Conservation (phyloP, 2,113 vertebrate genomes). For the Pelecanoides urinatrix region DNA sequence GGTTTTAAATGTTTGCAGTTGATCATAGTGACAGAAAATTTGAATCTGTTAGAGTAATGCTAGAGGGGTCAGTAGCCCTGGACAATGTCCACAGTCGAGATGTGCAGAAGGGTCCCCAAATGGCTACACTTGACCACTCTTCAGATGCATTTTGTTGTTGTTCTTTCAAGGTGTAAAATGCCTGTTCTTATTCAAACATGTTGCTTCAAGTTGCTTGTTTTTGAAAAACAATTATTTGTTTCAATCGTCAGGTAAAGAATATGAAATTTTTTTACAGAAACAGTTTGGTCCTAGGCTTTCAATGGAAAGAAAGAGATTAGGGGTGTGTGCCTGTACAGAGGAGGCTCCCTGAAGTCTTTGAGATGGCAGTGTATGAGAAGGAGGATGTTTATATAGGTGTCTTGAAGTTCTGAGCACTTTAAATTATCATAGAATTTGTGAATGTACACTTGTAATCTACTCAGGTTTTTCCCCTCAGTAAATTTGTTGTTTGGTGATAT, state of each 20-base stretch:
- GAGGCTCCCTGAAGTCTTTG: neutral
- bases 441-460: neutral
- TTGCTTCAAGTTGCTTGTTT: neutral
- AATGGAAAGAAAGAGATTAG: neutral
- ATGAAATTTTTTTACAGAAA: neutral
- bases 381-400: neutral
- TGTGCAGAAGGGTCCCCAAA: neutral
- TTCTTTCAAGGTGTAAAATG: neutral
- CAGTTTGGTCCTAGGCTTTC: neutral
- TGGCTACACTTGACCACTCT: neutral
- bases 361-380: neutral
- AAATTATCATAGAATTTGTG: neutral
- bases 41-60: neutral
- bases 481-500: neutral
- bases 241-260: neutral
- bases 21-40: neutral
- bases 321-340: neutral
- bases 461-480: neutral
- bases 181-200: neutral
- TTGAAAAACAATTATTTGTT: neutral
- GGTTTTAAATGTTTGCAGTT: neutral
- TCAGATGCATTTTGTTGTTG: neutral
- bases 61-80: neutral
- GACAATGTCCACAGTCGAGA: neutral
- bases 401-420: neutral